phyloP scores from a whole-genome alignment of 2,113 vertebrate genomes.

The Hiodon tergisus region DNA sequence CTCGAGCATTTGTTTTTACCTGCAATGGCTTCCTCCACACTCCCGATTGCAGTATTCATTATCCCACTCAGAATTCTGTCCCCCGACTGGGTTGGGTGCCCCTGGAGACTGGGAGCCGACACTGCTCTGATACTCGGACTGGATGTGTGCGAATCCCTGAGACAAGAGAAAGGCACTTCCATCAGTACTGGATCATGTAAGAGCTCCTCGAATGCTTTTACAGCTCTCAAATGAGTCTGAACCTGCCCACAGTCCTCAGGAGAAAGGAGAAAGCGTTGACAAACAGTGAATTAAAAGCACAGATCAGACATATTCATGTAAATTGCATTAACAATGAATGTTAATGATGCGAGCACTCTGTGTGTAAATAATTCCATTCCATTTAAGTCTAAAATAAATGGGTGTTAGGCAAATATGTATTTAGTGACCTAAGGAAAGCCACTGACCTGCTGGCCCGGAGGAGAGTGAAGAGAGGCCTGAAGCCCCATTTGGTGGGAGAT shows the following conservation, averaged over 20 bases:
- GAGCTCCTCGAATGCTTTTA: background rate
- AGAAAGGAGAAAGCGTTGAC: too few relatives aligned
- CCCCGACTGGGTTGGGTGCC: constrained; percentile 70
- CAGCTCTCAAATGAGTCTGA: background rate
- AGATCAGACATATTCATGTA: background rate
- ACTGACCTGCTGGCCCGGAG: constrained; percentile 90
- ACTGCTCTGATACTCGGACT: constrained; percentile 85
- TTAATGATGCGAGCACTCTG: background rate
- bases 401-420: background rate
- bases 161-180: background rate
- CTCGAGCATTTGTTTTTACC: constrained; percentile 59
- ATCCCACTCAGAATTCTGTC: constrained; percentile 85
- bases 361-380: too few relatives aligned
- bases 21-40: constrained; percentile 93
- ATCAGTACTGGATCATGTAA: background rate
- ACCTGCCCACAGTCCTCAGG: too few relatives aligned
- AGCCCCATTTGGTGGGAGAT: constrained; percentile 93
- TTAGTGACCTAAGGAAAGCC: background rate
- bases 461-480: constrained; percentile 88
- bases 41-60: constrained; percentile 87
- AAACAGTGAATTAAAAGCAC: background rate
- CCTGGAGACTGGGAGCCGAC: constrained; percentile 88
- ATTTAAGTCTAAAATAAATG: background rate
- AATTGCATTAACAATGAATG: background rate
- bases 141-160: constrained; percentile 89